Percentiles rank a stretch among this genome's conserved stretches.
Evolutionary conservation across 2,888 invertebrate genomes (phyloP).

Genomic region (Leucophenga montana): DNA sequence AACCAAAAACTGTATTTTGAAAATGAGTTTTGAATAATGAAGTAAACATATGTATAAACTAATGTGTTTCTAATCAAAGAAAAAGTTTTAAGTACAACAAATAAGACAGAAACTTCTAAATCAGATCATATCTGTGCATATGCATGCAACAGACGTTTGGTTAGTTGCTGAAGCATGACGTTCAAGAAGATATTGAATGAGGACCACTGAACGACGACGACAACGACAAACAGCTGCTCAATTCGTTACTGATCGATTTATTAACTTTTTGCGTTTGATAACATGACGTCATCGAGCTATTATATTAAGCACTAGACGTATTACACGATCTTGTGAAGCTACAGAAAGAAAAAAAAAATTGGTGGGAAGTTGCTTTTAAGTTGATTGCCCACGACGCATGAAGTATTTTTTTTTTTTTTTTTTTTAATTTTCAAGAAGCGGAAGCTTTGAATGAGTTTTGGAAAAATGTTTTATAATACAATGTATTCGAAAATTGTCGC

Average conservation of each 20-base stretch:
- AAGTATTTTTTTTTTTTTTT: constrained; percentile 2
- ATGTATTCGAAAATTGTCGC: background rate
- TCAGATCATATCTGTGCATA: background rate
- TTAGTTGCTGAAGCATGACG: constrained; percentile 11
- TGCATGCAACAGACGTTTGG: background rate
- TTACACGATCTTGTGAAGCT: background rate
- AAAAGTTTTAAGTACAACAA: no score
- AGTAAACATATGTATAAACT: no score
- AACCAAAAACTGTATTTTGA: no score
- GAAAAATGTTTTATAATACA: background rate
- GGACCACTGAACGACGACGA: constrained; percentile 32
- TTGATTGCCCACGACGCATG: background rate
- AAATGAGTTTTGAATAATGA: no score
- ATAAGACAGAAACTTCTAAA: background rate
- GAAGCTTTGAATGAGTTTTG: constrained; percentile 51
- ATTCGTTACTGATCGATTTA: constrained; percentile 63
- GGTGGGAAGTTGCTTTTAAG: constrained; percentile 20
- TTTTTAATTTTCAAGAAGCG: constrained; percentile 46
- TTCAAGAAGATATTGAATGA: background rate
- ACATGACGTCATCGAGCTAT: constrained; percentile 25
- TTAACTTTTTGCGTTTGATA: constrained; percentile 50
- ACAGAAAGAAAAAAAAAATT: background rate
- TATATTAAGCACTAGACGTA: background rate
- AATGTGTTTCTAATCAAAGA: no score
- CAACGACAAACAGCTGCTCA: constrained; percentile 38